Evolutionary conservation across 1,140 invertebrate genomes (phyloP), one percentile per base, ranked within the genome.

Genomic region (Zaprionus gabonicus): DNA sequence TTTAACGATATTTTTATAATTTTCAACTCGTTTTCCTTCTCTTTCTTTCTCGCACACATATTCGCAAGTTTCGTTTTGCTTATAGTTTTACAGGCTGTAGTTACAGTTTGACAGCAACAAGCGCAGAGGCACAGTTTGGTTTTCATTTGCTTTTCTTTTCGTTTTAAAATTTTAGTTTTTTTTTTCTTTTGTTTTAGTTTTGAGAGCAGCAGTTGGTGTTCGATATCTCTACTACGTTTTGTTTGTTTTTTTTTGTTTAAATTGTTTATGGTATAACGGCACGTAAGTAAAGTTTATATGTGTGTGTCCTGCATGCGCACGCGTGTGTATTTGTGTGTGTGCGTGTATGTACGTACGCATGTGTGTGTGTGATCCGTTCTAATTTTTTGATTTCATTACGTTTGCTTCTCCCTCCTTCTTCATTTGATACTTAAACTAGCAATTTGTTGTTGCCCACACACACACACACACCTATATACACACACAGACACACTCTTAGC

Each of bases 71-170:
- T 25, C 23, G 51, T 53, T 3, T 46, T 25, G 36, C 41, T 56
- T 63, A 44, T 27, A 59, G 34, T 59, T 75, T 70, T 7, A 65
- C 58, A 60, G 12, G 49, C 31, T 15, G 38, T 27, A 27, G 53
- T 53, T 56, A 70, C 68, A 71, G 51, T 74, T 74, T 63, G 41
- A 70, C 56, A 70, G 66, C 36, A 44, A 63, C 71, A 46, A 62
- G 36, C 49, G 56, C 56, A 56, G 71, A 78, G 76, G 76, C 76
- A 78, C 76, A 75, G 60, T 78, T 78, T 78, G 72, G 76, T 74
- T 65, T 68, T 25, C 10, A 6, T 44, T 71, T 44, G 4, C 17
- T 68, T 74, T 58, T 9, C 23, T 31, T 34, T 51, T 44, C 15
- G n/a, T 28, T 28, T 62, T 41, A 1, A 4, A 2, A 9, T 44